Percentiles rank a stretch among this genome's conserved stretches.
Conservation (phyloP, 2,797 vertebrate species). For the Gymnothorax reevesii region DNA sequence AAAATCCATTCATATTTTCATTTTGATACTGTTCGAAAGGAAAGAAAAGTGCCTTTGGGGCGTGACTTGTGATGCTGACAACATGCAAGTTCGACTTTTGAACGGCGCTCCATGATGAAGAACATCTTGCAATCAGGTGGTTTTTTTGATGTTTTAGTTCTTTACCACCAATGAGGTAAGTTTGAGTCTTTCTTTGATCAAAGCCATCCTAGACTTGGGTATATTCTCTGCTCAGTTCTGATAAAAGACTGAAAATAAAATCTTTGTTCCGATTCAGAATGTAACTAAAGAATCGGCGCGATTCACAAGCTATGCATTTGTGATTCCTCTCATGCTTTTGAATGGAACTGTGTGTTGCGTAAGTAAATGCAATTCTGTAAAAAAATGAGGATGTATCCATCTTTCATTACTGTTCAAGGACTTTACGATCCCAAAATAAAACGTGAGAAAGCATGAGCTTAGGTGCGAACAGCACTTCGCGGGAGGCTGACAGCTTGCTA, state of each 20-base stretch:
- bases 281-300: background rate
- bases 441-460: background rate
- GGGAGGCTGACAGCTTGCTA: background rate
- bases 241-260: background rate
- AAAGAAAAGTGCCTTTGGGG: background rate
- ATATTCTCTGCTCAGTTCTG: background rate
- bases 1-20: background rate
- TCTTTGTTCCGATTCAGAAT: background rate
- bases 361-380: background rate
- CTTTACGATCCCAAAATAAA: conserved; percentile 6
- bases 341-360: background rate
- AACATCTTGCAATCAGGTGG: conserved; percentile 13
- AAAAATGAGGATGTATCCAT: background rate
- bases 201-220: background rate
- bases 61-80: background rate
- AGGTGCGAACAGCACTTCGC: background rate
- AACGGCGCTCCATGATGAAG: background rate
- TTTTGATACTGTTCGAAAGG: background rate
- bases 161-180: conserved; percentile 30
- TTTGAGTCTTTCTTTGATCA: conserved; percentile 3
- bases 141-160: conserved; percentile 10
- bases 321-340: background rate
- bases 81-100: background rate
- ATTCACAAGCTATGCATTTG: background rate
- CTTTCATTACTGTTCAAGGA: background rate